Conservation (phyloP, 2,113 vertebrate genomes). For the Caloenas nicobarica region DNA sequence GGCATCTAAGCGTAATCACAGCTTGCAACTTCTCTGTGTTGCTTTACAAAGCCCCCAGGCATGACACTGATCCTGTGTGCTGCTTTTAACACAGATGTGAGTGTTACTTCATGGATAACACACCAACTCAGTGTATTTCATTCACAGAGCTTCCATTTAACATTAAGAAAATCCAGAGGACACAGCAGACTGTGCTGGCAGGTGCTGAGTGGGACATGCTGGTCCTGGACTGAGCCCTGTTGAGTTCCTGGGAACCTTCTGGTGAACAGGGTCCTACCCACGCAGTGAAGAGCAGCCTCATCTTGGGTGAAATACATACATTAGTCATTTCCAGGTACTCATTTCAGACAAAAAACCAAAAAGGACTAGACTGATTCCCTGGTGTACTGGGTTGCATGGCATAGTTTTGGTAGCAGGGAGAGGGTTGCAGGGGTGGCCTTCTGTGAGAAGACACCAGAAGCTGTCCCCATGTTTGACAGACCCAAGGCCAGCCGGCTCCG, state of each 20-base stretch:
- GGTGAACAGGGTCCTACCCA: neutral
- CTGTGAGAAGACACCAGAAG: neutral
- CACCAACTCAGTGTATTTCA: neutral
- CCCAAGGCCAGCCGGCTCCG: neutral
- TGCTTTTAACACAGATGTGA: neutral
- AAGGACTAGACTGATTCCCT: neutral
- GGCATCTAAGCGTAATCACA: neutral
- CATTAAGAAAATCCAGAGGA: neutral
- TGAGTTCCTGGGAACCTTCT: neutral
- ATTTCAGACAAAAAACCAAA: neutral
- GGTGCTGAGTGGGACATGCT: neutral
- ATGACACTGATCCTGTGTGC: fast-evolving
- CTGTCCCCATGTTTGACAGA: fast-evolving
- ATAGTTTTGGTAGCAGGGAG: too few relatives aligned
- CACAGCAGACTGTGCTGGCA: fast-evolving
- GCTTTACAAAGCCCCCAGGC: fast-evolving
- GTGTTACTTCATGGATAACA: neutral
- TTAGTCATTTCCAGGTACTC: neutral
- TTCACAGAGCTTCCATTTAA: neutral
- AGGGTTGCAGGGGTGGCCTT: neutral
- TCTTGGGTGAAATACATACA: neutral
- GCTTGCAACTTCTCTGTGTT: neutral
- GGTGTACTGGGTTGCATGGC: fast-evolving
- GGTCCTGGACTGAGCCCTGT: too few relatives aligned
- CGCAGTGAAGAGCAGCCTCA: neutral